A percentile compares a stretch with the other conserved stretches of the same genome.
Conservation (phyloP, 2,113 vertebrate species). For the Mola mola region DNA sequence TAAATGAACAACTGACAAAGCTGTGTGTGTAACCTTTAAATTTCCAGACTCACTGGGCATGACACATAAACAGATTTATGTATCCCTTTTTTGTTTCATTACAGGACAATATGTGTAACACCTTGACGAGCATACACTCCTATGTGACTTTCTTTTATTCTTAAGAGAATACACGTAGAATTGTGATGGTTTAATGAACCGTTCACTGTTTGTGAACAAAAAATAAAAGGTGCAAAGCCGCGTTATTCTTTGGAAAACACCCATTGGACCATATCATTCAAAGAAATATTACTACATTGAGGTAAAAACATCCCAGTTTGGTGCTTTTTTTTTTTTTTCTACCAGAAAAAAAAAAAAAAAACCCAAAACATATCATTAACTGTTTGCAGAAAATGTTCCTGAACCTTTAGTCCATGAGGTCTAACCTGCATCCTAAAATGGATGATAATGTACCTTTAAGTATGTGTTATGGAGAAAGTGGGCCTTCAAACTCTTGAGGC, state of each 20-base stretch:
- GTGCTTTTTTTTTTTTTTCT: slow-evolving; percentile 37
- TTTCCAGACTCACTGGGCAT: too few species aligned
- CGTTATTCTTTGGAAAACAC: slow-evolving; percentile 45
- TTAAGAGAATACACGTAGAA: not conserved
- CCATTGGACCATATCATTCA: slow-evolving; percentile 14
- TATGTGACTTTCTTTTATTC: slow-evolving; percentile 25
- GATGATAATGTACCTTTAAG: not conserved
- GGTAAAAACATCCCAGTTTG: slow-evolving; percentile 25
- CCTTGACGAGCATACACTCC: not conserved
- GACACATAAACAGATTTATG: not conserved
- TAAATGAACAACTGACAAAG: too few species aligned
- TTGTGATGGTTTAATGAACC: slow-evolving; percentile 6
- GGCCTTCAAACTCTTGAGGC: slow-evolving; percentile 11
- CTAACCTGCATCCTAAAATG: not conserved
- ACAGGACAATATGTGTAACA: slow-evolving; percentile 20
- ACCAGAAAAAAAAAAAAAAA: not conserved
- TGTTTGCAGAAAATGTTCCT: not conserved
- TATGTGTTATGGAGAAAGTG: slow-evolving; percentile 12
- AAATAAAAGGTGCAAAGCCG: slow-evolving; percentile 4
- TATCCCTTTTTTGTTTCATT: not conserved
- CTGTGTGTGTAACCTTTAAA: too few species aligned
- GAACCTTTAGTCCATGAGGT: not conserved
- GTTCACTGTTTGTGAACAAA: slow-evolving; percentile 2
- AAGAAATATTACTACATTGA: slow-evolving; percentile 36
- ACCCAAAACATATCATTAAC: not conserved